These are phyloP conservation scores for human DNA, from an alignment of 2,113 vertebrate genomes.

Conservation along the genomic window DNA sequence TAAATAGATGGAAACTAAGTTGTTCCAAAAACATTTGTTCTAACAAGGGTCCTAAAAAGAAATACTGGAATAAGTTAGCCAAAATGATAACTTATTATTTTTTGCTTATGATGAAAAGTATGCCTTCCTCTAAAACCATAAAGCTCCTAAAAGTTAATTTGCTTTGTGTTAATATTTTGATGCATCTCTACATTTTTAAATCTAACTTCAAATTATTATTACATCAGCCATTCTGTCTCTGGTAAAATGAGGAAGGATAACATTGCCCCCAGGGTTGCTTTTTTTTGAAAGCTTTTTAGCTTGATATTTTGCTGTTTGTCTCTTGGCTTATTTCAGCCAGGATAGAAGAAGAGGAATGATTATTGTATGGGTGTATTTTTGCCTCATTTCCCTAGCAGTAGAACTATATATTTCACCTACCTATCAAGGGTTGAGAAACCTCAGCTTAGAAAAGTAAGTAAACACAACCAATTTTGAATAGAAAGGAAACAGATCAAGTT, in stretches of 20 bases:
- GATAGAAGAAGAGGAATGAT: constrained; percentile 56
- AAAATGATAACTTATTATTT: constrained; percentile 30
- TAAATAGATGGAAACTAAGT: constrained; percentile 32
- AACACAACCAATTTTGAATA: constrained; percentile 63
- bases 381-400: constrained; percentile 63
- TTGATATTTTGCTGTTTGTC: constrained; percentile 54
- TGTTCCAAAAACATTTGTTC: constrained; percentile 45
- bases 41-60: constrained; percentile 51
- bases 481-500: constrained; percentile 62
- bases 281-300: constrained; percentile 60
- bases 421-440: constrained; percentile 55
- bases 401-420: constrained; percentile 53
- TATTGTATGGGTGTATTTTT: constrained; percentile 60
- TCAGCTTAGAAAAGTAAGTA: constrained; percentile 52
- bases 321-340: constrained; percentile 56
- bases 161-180: constrained; percentile 68
- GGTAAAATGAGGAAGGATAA: constrained; percentile 57
- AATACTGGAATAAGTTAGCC: constrained; percentile 30
- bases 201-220: constrained; percentile 63
- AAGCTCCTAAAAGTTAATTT: constrained; percentile 66
- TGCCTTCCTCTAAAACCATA: constrained; percentile 56
- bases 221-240: constrained; percentile 49
- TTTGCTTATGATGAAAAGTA: constrained; percentile 57
- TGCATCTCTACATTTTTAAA: constrained; percentile 65
- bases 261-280: constrained; percentile 13